Conservation (phyloP, 2,113 vertebrate genomes). For the Marmota flaviventris region DNA sequence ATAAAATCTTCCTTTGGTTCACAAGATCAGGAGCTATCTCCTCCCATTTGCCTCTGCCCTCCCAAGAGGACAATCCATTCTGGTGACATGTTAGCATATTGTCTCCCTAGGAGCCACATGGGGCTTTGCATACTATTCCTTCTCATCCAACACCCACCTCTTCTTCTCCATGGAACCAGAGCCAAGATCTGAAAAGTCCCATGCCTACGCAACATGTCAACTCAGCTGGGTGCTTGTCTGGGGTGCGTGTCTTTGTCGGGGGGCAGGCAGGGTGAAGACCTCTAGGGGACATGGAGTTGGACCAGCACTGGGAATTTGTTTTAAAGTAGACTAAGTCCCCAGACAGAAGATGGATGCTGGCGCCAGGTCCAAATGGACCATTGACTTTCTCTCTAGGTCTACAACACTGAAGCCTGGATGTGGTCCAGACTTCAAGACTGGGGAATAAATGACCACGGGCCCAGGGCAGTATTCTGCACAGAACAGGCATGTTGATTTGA, state of each 20-base stretch:
- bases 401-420: not conserved
- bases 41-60: not conserved
- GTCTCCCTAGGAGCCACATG: not conserved
- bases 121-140: not conserved
- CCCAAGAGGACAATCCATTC: not conserved
- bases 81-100: not conserved
- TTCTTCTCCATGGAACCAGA: not conserved
- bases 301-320: not conserved
- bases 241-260: not conserved
- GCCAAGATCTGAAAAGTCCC: constrained; percentile 46
- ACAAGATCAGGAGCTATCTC: not conserved
- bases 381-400: not conserved
- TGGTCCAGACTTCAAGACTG: not conserved
- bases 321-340: constrained; percentile 35
- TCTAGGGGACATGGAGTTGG: not conserved
- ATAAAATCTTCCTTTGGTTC: not conserved
- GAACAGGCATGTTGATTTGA: not conserved
- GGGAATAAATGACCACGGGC: not conserved
- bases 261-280: not conserved
- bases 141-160: not conserved
- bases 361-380: not conserved
- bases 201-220: not conserved
- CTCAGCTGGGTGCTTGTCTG: not conserved
- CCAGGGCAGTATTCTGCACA: not conserved
- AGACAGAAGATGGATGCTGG: not conserved